Percentiles rank a stretch among this genome's conserved stretches.
phyloP scores from a whole-genome alignment of 2,113 vertebrate species.

The Aspidoscelis tigris region DNA sequence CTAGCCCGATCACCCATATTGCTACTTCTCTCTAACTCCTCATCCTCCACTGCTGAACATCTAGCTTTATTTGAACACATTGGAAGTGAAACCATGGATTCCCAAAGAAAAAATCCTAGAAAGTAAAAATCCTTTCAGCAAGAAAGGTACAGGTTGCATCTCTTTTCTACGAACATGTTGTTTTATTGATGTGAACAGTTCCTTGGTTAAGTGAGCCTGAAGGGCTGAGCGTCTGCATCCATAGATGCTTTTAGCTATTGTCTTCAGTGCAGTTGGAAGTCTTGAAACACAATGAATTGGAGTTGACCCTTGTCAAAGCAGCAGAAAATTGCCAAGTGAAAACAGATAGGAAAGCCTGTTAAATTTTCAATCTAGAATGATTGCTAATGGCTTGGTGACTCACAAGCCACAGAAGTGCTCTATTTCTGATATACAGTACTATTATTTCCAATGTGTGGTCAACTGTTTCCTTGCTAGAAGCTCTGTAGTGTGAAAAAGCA shows the following conservation, averaged over 20 bases:
- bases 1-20: not conserved
- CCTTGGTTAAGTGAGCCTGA: slow-evolving; percentile 41
- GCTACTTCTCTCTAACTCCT: slow-evolving; percentile 27
- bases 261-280: slow-evolving; percentile 21
- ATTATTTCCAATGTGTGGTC: slow-evolving; percentile 13
- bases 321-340: slow-evolving; percentile 27
- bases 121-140: not conserved
- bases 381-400: slow-evolving; percentile 31
- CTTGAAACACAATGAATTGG: not conserved
- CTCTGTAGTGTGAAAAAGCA: slow-evolving; percentile 13
- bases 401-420: slow-evolving; percentile 21
- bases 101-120: slow-evolving; percentile 4
- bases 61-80: slow-evolving; percentile 39
- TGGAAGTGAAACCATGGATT: not conserved
- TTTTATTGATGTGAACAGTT: slow-evolving; percentile 52
- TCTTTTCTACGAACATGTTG: slow-evolving; percentile 43
- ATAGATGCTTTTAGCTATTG: slow-evolving; percentile 27
- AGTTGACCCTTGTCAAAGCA: slow-evolving; percentile 11
- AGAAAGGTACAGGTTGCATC: slow-evolving; percentile 15
- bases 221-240: slow-evolving; percentile 25
- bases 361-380: slow-evolving; percentile 33
- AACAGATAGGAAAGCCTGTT: slow-evolving; percentile 37
- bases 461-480: slow-evolving; percentile 1
- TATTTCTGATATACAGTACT: slow-evolving; percentile 9
- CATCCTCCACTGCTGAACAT: slow-evolving; percentile 45